phyloP scores from a whole-genome alignment of 2,888 invertebrate genomes.

The Ashinkailepas kermadecensis region DNA sequence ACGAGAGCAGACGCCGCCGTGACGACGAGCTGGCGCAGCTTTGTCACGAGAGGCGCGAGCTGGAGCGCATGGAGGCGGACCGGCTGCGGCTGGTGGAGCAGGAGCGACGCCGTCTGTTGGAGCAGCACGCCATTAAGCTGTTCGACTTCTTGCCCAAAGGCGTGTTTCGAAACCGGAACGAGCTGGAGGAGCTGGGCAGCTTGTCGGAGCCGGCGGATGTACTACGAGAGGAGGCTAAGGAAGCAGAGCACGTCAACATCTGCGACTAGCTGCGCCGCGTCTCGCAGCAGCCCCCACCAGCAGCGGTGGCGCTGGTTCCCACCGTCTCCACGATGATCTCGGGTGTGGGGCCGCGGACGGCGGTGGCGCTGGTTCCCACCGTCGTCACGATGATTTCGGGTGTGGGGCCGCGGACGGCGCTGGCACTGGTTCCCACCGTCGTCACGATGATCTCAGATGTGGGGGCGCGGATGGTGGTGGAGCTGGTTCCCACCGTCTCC shows the following conservation, averaged over 20 bases:
- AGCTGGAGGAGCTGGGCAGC: slow-evolving; percentile 11
- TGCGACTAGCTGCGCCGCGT: neutral
- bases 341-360: no score
- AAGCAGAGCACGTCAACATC: neutral
- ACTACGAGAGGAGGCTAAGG: neutral
- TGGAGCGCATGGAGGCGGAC: neutral
- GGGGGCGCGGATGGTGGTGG: no score
- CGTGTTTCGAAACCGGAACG: neutral
- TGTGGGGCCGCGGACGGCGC: no score
- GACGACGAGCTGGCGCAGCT: slow-evolving; percentile 11
- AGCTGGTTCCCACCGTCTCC: no score
- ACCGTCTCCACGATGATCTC: no score
- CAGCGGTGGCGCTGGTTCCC: no score
- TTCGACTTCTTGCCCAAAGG: slow-evolving; percentile 3
- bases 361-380: no score
- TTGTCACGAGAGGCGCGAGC: slow-evolving; percentile 11
- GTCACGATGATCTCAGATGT: no score
- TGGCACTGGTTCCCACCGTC: no score
- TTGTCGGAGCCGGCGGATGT: neutral
- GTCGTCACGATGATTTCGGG: no score
- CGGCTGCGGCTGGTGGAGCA: slow-evolving; percentile 2
- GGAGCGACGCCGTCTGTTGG: neutral
- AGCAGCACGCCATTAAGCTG: slow-evolving; percentile 19
- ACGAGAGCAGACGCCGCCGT: slow-evolving; percentile 24
- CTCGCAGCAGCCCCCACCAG: no score